Conservation (phyloP, 2,113 vertebrate genomes). For the Halcyon malimbica region DNA sequence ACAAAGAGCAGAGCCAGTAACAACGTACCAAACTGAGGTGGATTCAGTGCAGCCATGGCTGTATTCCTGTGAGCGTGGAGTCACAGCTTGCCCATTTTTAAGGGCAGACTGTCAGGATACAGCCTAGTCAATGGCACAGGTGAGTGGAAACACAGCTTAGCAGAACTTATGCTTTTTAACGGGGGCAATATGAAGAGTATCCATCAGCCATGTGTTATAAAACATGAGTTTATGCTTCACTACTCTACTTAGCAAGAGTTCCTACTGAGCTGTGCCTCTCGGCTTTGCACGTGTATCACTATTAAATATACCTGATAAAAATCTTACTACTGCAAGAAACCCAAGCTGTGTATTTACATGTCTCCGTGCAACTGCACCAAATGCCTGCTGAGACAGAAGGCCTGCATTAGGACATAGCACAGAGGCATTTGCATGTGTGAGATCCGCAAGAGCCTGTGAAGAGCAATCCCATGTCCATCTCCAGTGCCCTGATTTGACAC, state of each 20-base stretch:
- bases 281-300: background rate
- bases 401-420: background rate
- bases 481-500: background rate
- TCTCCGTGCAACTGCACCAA: background rate
- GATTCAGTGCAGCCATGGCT: background rate
- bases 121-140: background rate
- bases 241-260: background rate
- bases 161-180: background rate
- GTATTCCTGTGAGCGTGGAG: background rate
- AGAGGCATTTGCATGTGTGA: background rate
- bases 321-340: background rate
- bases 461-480: background rate
- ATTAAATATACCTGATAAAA: background rate
- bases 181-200: background rate
- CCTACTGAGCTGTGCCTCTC: background rate
- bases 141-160: background rate
- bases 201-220: background rate
- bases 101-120: background rate
- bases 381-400: background rate
- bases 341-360: background rate
- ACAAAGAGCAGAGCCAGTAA: background rate
- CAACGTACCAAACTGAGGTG: background rate
- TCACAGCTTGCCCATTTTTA: background rate
- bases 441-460: background rate
- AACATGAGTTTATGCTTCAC: background rate